phyloP scores from a whole-genome alignment of 2,888 invertebrate genomes.

The Dolichopus griseipennis region DNA sequence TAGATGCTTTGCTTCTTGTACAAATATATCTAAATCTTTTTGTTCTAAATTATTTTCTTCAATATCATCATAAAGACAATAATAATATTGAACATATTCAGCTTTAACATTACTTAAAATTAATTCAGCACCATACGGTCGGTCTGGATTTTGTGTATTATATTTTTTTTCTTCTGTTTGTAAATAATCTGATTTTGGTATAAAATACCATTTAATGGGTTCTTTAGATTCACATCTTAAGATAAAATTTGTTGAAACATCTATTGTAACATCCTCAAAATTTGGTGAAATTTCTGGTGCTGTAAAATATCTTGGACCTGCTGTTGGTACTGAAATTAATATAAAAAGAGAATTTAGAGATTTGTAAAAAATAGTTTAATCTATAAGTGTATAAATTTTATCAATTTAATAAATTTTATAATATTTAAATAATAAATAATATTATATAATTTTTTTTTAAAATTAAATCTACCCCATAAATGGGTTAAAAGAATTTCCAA shows the following conservation, averaged over 20 bases:
- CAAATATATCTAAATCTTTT: slow-evolving; percentile 34
- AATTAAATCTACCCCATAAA: too few species aligned
- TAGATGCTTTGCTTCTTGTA: slow-evolving; percentile 37
- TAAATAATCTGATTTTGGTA: neutral
- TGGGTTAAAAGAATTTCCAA: too few species aligned
- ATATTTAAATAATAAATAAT: too few species aligned
- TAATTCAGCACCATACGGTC: slow-evolving; percentile 44
- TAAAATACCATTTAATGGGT: slow-evolving; percentile 39
- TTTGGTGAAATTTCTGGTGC: slow-evolving; percentile 39
- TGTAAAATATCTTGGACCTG: slow-evolving; percentile 23
- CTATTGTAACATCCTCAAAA: slow-evolving; percentile 34
- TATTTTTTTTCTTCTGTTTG: slow-evolving; percentile 14
- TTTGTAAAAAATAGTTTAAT: too few species aligned
- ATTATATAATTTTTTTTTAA: too few species aligned
- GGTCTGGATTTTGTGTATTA: slow-evolving; percentile 24
- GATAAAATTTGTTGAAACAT: slow-evolving; percentile 35
- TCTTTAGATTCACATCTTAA: slow-evolving; percentile 44
- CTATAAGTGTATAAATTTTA: too few species aligned
- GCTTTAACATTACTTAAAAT: slow-evolving; percentile 44
- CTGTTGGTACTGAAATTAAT: neutral
- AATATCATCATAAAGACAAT: slow-evolving; percentile 45
- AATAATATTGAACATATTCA: slow-evolving; percentile 49
- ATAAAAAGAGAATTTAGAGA: neutral
- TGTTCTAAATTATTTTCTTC: slow-evolving; percentile 26
- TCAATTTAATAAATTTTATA: too few species aligned